Base-by-base conservation (phyloP, 1,140 invertebrate genomes). In the Dendrolimus punctatus region DNA sequence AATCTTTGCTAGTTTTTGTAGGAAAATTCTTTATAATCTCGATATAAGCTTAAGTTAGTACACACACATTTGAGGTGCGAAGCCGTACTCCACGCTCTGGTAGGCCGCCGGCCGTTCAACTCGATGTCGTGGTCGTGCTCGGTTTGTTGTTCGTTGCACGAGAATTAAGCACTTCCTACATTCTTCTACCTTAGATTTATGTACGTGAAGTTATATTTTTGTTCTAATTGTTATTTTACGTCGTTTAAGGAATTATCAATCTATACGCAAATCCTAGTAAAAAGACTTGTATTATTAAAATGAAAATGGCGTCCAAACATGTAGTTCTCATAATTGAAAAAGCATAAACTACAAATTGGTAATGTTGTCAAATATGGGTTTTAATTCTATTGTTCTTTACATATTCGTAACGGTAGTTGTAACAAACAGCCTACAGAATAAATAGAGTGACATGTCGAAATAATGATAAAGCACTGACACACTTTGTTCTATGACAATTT, bases 401-500 rank as follows among this genome's bases (percentile, higher is more conserved):
- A 46, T 23, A 46, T 46, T 46, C 8, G 44, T 23, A 7, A 45
- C 6, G 23, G 23, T 23, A 23, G 23, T 23, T 2, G 23, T 23
- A 23, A 23, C 23, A 23, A 23, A 23, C 23, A 50, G 39, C 49
- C 40, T 41, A 50, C 36, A 40, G 3, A 9, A n/a, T 41, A 4
- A 40, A 9, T n/a, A 10, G 9, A 6, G 39, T 40, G 9, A 55
- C 53, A 36, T 66, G 64, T 71, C 64, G 51, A 73, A 73, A 77
- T 81, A 81, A 85, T 85, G 78, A 81, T 77, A 74, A 54, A 59
- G 62, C 62, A 58, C 72, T 85, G 73, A 81, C 78, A 81, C 66
- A 81, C 54, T 81, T 76, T 80, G 68, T 67, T 69, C 66, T 71
- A 74, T 83, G 73, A 75, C 79, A 82, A 82, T 82, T 76, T 80